phyloP scores from a whole-genome alignment of 2,888 invertebrate species.

The Rhagophthalmus giganteus region DNA sequence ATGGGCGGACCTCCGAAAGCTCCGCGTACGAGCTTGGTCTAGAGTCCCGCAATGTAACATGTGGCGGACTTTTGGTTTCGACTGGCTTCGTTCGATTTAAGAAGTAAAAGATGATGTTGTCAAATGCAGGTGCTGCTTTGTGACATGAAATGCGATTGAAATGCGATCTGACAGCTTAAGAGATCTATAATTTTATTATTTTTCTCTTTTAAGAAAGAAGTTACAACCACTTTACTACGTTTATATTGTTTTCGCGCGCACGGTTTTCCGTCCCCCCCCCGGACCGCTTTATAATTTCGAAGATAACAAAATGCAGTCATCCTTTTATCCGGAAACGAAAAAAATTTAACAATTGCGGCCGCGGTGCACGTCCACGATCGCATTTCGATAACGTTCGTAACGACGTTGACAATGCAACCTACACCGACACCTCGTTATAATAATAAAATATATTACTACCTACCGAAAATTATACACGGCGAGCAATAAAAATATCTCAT shows the following conservation, averaged over 20 bases:
- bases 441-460: slow-evolving; percentile 18
- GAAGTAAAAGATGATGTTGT: slow-evolving; percentile 48
- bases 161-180: slow-evolving; percentile 46
- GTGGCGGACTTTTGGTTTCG: slow-evolving; percentile 37
- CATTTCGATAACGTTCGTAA: neutral
- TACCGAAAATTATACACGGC: slow-evolving; percentile 14
- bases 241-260: too few relatives aligned
- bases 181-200: slow-evolving; percentile 46
- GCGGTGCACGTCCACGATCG: too few relatives aligned
- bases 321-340: too few relatives aligned
- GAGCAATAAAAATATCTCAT: slow-evolving; percentile 16
- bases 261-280: too few relatives aligned
- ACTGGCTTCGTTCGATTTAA: slow-evolving; percentile 39
- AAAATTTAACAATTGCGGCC: too few relatives aligned
- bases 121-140: slow-evolving; percentile 46
- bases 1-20: slow-evolving; percentile 21
- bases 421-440: neutral
- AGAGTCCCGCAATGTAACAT: slow-evolving; percentile 32
- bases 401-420: neutral
- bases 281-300: too few relatives aligned
- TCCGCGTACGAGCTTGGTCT: slow-evolving; percentile 16
- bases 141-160: slow-evolving; percentile 45
- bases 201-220: slow-evolving; percentile 28
- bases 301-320: too few relatives aligned
- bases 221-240: too few relatives aligned